phyloP scores from a whole-genome alignment of 2,113 vertebrate genomes.

The Etheostoma cragini region DNA sequence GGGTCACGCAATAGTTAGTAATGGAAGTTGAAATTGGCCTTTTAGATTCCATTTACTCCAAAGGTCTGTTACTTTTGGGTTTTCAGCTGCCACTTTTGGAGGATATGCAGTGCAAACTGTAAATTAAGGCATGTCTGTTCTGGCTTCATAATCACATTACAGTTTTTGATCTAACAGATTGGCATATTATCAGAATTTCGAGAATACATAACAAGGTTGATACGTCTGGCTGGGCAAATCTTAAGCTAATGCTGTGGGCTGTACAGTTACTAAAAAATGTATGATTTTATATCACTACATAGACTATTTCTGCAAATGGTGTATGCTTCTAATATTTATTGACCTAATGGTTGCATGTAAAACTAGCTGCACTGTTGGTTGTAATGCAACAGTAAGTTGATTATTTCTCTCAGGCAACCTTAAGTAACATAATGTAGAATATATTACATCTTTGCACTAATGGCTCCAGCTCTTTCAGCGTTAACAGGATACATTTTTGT shows the following conservation, averaged over 20 bases:
- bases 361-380: background rate
- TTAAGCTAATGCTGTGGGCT: background rate
- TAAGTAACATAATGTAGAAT: conserved; percentile 6
- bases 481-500: background rate
- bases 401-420: conserved; percentile 27
- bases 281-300: background rate
- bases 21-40: conserved; percentile 43
- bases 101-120: background rate
- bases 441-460: conserved; percentile 8
- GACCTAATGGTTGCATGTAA: conserved; percentile 4
- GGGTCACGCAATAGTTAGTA: conserved; percentile 45
- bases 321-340: background rate
- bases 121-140: conserved; percentile 15
- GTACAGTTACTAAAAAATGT: background rate
- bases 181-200: background rate
- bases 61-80: conserved; percentile 3
- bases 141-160: conserved; percentile 39
- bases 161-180: conserved; percentile 31
- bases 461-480: conserved; percentile 12
- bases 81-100: background rate
- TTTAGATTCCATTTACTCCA: conserved; percentile 15
- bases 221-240: background rate
- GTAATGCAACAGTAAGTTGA: conserved; percentile 6
- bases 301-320: conserved; percentile 6
- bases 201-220: background rate